Percentiles rank a stretch among this genome's conserved stretches.
Evolutionary conservation across 1,140 invertebrate genomes (phyloP).

Genomic region (Drosophila kanapiae): DNA sequence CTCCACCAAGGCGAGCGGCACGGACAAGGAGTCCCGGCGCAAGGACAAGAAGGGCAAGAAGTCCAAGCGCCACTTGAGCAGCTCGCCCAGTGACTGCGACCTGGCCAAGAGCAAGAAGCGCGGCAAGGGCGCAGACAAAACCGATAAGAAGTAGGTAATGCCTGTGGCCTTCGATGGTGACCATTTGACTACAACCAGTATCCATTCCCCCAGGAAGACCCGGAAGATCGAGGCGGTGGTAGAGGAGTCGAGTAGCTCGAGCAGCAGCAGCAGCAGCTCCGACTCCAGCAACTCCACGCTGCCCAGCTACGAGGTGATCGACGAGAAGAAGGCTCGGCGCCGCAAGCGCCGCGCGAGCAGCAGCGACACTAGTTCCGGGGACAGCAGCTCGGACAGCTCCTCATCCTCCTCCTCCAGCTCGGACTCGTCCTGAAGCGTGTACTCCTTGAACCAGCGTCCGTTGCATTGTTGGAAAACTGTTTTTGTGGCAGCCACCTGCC

Average conservation of each 20-base stretch:
- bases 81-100: constrained; percentile 72
- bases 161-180: background rate
- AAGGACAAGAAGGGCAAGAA: constrained; percentile 83
- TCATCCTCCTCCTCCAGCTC: constrained; percentile 67
- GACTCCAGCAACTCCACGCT: constrained; percentile 80
- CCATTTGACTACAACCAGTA: background rate
- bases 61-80: constrained; percentile 71
- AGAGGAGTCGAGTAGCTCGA: constrained; percentile 72
- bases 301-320: constrained; percentile 83
- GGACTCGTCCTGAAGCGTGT: constrained; percentile 58
- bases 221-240: constrained; percentile 78
- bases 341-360: constrained; percentile 56
- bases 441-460: constrained; percentile 55
- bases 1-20: constrained; percentile 72
- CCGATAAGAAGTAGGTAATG: constrained; percentile 73
- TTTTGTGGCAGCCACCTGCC: constrained; percentile 55
- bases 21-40: constrained; percentile 63
- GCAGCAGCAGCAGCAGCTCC: constrained; percentile 63
- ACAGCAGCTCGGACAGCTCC: constrained; percentile 61
- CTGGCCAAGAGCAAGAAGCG: constrained; percentile 73
- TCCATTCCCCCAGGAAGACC: constrained; percentile 54
- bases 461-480: constrained; percentile 33
- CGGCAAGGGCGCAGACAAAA: constrained; percentile 73
- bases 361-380: constrained; percentile 64
- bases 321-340: constrained; percentile 73